Base-by-base conservation (phyloP, 30 jellyfish, hydroid and myxozoan genomes). In the Turritopsis rubra region DNA sequence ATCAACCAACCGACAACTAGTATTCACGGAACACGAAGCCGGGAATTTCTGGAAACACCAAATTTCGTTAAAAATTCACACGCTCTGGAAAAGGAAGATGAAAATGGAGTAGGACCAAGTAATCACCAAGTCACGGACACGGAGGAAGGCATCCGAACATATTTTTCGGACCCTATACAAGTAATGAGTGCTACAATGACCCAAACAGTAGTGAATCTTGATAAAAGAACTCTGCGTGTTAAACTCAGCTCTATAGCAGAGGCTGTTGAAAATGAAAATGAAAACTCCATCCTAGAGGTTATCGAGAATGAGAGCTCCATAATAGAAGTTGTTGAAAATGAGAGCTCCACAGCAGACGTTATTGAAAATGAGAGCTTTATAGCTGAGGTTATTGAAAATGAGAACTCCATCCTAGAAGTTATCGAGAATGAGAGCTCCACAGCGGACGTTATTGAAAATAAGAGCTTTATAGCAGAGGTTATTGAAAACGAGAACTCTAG, bases 41-140 rank as follows among this genome's bases (percentile, higher is more conserved):
- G 8, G 30, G 77, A 68, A 68, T 1, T 68, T 68, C 28, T 68
- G 0, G 77, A 68, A 68, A 68, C 77, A n/a, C 77, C 77, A n/a
- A 27, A 23, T 19, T 68, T 68, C 30, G 28, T 41, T 41, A 41
- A 41, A 41, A 41, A 41, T 41, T 13, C 60, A 13, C 60, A 41
- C 60, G 60, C 60, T 5, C 60, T 3, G 60, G 60, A 41, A 41
- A 41, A 3, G 13, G 60, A 41, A 5, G 60, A 41, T 41, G 60
- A 41, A 41, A 41, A 41, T 3, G 60, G 13, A 41, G 60, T 3
- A 41, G 60, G 60, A 5, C 9, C 13, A 41, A 13, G 5, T 3
- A 41, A 13, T 13, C 60, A 41, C 9, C 60, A 13, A 41, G 60
- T 41, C n/a, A n/a, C n/a, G 60, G 60, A 13, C 13, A 41, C 5